Conservation (phyloP, 2,797 vertebrate genomes). For the Liasis olivaceus region DNA sequence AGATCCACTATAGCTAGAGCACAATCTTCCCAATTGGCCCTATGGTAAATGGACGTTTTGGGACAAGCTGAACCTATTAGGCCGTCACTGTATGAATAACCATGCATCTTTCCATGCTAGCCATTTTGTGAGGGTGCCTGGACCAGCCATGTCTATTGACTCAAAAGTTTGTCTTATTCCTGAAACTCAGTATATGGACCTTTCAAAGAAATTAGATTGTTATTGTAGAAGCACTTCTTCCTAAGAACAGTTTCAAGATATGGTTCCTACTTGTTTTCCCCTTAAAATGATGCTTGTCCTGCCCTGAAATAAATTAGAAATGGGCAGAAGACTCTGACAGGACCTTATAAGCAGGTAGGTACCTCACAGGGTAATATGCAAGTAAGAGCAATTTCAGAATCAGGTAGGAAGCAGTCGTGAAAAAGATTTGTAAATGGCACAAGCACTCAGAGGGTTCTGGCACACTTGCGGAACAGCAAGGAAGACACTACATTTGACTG, state of each 20-base stretch:
- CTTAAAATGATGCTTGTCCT: background rate
- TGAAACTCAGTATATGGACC: background rate
- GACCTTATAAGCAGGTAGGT: background rate
- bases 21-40: background rate
- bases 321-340: background rate
- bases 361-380: background rate
- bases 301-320: background rate
- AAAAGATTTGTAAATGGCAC: background rate
- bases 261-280: background rate
- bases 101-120: background rate
- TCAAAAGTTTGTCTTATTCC: background rate
- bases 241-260: background rate
- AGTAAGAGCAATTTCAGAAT: background rate
- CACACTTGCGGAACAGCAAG: too few species aligned
- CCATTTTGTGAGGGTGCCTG: background rate
- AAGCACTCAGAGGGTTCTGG: background rate
- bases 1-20: background rate
- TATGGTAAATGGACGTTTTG: background rate
- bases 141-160: background rate
- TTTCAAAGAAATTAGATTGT: background rate
- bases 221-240: background rate
- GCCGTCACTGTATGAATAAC: background rate
- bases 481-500: too few species aligned
- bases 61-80: background rate
- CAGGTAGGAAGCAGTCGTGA: background rate